Evolutionary conservation across 2,888 invertebrate genomes (phyloP), one percentile per base, ranked within the genome.

Genomic region (Platypus cylindrus): DNA sequence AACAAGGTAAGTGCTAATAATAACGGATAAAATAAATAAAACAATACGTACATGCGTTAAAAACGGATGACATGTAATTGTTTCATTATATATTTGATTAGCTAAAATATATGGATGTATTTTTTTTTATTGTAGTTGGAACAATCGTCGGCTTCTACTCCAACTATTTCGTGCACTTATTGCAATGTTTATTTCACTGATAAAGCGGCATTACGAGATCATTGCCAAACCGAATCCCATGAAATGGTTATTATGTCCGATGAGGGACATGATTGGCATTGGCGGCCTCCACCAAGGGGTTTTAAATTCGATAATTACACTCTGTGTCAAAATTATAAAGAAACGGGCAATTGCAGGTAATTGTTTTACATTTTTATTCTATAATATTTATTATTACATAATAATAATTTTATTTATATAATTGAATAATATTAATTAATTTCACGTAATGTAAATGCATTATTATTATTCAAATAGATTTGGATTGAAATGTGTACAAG

Each of bases 401-500:
- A n/a, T n/a, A n/a, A n/a, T n/a, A n/a, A n/a, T n/a, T n/a, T n/a
- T n/a, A n/a, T n/a, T n/a, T n/a, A n/a, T n/a, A n/a, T n/a, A n/a
- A n/a, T n/a, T n/a, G n/a, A n/a, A n/a, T n/a, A n/a, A n/a, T n/a
- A n/a, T n/a, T n/a, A n/a, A n/a, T n/a, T n/a, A n/a, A n/a, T n/a
- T n/a, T n/a, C n/a, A n/a, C n/a, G n/a, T n/a, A n/a, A 20, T 20
- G 9, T 20, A 20, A 7, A 20, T 20, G 9, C 9, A 20, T 20
- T 7, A 7, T 7, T 20, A 20, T 17, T 17, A 7, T 17, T 30
- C 4, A 18, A 7, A 5, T 28, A 43, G 43, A 15, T 74, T 75
- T 49, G 80, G 79, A 12, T 68, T 71, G 30, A 76, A 77, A 50
- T 83, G 83, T 55, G 74, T 77, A 7, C 75, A 77, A 53, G 83